phyloP scores from a whole-genome alignment of 2,797 vertebrate species.

The Sebastes minor region DNA sequence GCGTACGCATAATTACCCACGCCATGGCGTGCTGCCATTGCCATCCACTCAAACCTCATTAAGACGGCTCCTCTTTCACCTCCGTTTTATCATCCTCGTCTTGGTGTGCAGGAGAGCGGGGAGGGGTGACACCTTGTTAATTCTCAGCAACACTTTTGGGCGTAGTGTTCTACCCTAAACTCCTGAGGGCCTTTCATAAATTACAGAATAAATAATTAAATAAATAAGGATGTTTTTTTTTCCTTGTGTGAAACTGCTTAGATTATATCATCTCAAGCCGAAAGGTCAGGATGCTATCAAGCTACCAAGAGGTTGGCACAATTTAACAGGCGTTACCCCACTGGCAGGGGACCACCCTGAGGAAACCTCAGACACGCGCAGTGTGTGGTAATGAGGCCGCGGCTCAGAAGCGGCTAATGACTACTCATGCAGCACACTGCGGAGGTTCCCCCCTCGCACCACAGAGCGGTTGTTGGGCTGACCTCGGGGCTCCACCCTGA shows the following conservation, averaged over 20 bases:
- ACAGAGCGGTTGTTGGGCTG: constrained; percentile 36
- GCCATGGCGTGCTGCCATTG: constrained; percentile 46
- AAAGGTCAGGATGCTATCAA: constrained; percentile 44
- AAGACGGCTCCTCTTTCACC: constrained; percentile 50
- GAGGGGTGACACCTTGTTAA: constrained; percentile 13
- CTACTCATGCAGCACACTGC: constrained; percentile 32
- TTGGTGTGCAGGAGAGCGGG: not conserved
- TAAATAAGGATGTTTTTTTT: constrained; percentile 20
- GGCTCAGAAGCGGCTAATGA: constrained; percentile 51
- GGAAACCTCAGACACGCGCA: constrained; percentile 45
- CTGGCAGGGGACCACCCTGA: constrained; percentile 46
- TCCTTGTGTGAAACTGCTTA: not conserved
- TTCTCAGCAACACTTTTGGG: constrained; percentile 15
- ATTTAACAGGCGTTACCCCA: constrained; percentile 49
- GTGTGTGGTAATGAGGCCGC: constrained; percentile 58
- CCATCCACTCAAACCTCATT: constrained; percentile 61
- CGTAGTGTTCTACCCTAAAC: not conserved
- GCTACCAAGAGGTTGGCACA: constrained; percentile 34
- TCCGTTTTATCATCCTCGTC: constrained; percentile 18
- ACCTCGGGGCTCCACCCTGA: constrained; percentile 53
- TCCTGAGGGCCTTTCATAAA: constrained; percentile 19
- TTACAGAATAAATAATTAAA: constrained; percentile 25
- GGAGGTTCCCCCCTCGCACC: constrained; percentile 12
- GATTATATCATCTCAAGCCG: constrained; percentile 5
- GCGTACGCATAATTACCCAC: constrained; percentile 55